Base-by-base conservation (phyloP, 1,140 invertebrate species). In the Venustaconcha ellipsiformis region DNA sequence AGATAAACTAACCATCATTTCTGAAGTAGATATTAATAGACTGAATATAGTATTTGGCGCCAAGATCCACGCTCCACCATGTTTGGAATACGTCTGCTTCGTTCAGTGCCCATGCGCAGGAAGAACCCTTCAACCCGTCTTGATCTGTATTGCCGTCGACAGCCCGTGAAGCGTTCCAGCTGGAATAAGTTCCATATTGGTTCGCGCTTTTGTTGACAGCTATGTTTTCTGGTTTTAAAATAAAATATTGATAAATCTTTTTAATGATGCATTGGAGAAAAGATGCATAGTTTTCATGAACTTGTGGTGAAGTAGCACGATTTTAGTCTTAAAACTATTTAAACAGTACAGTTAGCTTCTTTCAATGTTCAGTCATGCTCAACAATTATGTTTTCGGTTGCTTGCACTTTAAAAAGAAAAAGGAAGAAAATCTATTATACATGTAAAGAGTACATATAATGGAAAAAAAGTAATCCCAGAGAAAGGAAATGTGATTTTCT, bases 81-180 rank as follows among this genome's bases (percentile, higher is more conserved):
- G 79, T 78, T 37, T 76, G 75, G 26, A 83, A 83, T 6, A 78
- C 76, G 55, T 83, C 76, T 26, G 74, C 73, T 18, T 67, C 76
- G 65, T 80, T 80, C n/a, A 79, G 70, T 6, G 78, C 79, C 72
- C 81, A 78, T 1, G 78, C 78, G 56, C 81, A 78, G 1, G 79
- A 74, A 72, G 72, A 79, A 18, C 68, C 71, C 63, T 79, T 74
- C 12, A 73, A 72, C 3, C 81, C 81, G 57, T 78, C 75, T 60
- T 83, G 79, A 26, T 78, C 73, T 8, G 74, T 63, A 57, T 80
- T 79, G 17, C 81, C 81, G 66, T 83, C 81, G n/a, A 83, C 81
- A 12, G 79, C 81, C 18, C 80, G 70, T 57, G 74, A 73, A 6
- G 81, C 76, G n/a, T 70, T 80, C 75, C 75, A 77, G n/a, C 76